Evolutionary conservation across 2,113 vertebrate genomes (phyloP).

Genomic region (Etheostoma spectabile): DNA sequence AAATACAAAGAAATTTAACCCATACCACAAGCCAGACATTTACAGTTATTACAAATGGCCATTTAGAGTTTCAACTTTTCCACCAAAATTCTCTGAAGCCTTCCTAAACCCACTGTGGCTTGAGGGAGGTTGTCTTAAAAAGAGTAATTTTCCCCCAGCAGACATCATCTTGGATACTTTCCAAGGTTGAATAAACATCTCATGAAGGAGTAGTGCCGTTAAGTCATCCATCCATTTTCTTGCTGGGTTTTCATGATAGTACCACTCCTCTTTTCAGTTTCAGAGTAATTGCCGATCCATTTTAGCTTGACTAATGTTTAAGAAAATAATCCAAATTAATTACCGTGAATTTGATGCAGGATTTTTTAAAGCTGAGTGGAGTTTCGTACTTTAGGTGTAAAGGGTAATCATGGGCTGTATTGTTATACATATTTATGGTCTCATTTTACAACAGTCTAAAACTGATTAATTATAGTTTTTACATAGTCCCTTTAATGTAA

Average conservation of each 20-base stretch:
- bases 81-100: constrained; percentile 33
- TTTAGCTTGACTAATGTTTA: constrained; percentile 62
- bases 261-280: constrained; percentile 34
- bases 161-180: constrained; percentile 58
- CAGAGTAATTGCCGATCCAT: constrained; percentile 51
- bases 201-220: constrained; percentile 30
- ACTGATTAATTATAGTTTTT: constrained; percentile 62
- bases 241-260: constrained; percentile 38
- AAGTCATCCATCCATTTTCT: constrained; percentile 49
- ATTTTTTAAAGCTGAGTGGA: constrained; percentile 55
- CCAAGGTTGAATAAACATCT: constrained; percentile 68
- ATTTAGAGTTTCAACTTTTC: constrained; percentile 37
- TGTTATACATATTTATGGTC: constrained; percentile 74
- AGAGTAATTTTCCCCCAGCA: constrained; percentile 41
- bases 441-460: constrained; percentile 60
- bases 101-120: constrained; percentile 41
- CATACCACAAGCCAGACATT: constrained; percentile 17
- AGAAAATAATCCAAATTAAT: constrained; percentile 68
- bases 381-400: constrained; percentile 48
- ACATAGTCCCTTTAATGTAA: constrained; percentile 30
- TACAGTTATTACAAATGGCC: constrained; percentile 16
- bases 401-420: constrained; percentile 47
- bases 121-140: constrained; percentile 44
- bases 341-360: constrained; percentile 58
- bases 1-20: constrained; percentile 7